Conservation (phyloP, 2,888 invertebrate species). For the Rhagophthalmus giganteus region DNA sequence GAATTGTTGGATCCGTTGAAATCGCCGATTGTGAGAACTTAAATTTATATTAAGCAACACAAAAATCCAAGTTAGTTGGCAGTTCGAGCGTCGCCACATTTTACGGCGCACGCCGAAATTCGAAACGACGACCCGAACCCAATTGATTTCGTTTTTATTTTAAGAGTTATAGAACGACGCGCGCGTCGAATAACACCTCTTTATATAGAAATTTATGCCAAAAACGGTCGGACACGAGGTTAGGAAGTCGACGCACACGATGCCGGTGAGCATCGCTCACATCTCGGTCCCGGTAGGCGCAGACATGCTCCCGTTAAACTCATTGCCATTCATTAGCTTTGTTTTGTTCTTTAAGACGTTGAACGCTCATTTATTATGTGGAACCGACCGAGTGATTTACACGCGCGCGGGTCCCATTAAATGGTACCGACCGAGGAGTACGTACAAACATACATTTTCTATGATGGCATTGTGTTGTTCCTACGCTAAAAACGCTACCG, state of each 20-base stretch:
- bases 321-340: constrained; percentile 47
- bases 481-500: neutral
- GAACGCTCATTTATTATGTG: constrained; percentile 46
- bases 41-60: too few species aligned
- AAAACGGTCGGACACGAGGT: constrained; percentile 21
- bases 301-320: constrained; percentile 42
- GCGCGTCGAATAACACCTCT: constrained; percentile 7
- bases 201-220: constrained; percentile 17
- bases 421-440: constrained; percentile 32
- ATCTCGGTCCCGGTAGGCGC: constrained; percentile 36
- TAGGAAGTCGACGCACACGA: constrained; percentile 35
- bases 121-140: too few species aligned
- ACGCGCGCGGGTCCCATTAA: constrained; percentile 31
- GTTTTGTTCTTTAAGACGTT: constrained; percentile 47
- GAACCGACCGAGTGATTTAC: constrained; percentile 46
- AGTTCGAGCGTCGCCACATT: too few species aligned
- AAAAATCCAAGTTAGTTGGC: too few species aligned
- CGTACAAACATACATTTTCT: neutral
- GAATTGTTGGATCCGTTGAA: too few species aligned
- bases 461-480: neutral
- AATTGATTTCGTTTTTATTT: too few species aligned
- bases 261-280: constrained; percentile 39
- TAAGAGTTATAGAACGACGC: neutral
- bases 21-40: too few species aligned
- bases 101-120: too few species aligned